Evolutionary conservation across 2,888 invertebrate species (phyloP), one percentile per base, ranked within the genome.

Genomic region (Harpalus rubripes): DNA sequence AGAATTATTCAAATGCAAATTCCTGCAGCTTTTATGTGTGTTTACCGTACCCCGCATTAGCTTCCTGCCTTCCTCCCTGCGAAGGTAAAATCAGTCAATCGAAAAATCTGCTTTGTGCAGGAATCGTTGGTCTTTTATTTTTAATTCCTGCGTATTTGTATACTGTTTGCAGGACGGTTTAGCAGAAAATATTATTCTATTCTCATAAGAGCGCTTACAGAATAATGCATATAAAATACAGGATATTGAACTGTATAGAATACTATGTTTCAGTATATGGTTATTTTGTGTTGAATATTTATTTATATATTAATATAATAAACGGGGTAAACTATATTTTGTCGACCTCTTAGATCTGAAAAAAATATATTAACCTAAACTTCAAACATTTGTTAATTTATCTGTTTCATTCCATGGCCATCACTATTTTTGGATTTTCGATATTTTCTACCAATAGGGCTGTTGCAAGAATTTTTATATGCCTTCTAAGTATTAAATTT

Each of bases 61-160:
- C 32, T 52, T 52, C 44, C 44, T 12, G 12, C 8, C 10, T 3
- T 52, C 10, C 10, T 3, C 10, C 10, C 44, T 32, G 32, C 59
- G n/a, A 59, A 59, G 59, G 59, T 18, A 59, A 15, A 59, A 18
- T 59, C 59, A 59, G 8, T 59, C n/a, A 59, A 16, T 59, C 8
- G 18, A 59, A 52, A 52, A 52, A 52, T 52, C 44, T 52, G 44
- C 44, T 52, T 52, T 52, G 44, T 52, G 32, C 32, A 32, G 32
- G 32, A 32, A 32, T 32, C 32, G 32, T 6, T 32, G 5, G 2
- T 6, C 32, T 5, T 32, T 32, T 32, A 32, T 52, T 12, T 52
- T 6, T 52, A 52, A 52, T 52, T 52, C 44, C 44, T 52, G 44
- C 12, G 44, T 8, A 52, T 12, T 52, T 52, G 32, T 52, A 12